These are phyloP conservation scores for Epizoanthus scotinus DNA, from an alignment of 92 coral and sea anemone genomes.

Conservation along the genomic window DNA sequence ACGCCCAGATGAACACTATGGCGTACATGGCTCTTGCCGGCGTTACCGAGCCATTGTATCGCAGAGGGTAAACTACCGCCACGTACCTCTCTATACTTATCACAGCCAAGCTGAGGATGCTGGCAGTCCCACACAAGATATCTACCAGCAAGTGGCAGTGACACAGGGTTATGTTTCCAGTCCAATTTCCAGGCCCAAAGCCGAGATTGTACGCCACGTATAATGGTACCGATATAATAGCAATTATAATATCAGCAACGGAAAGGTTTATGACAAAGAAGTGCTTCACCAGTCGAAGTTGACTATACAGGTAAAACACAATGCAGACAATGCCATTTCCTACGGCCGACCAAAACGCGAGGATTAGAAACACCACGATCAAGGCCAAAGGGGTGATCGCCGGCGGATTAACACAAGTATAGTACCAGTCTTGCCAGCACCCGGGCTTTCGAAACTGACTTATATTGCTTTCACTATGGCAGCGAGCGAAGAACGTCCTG, in stretches of 20 bases:
- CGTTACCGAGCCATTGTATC: slow-evolving; percentile 73
- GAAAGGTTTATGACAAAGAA: slow-evolving; percentile 90
- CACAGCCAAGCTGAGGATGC: slow-evolving; percentile 77
- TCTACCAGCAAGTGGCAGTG: slow-evolving; percentile 76
- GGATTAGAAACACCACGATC: slow-evolving; percentile 56
- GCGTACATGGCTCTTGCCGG: slow-evolving; percentile 61
- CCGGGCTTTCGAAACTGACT: slow-evolving; percentile 5
- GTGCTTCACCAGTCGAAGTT: slow-evolving; percentile 83
- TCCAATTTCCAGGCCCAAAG: slow-evolving; percentile 39
- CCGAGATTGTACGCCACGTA: slow-evolving; percentile 62
- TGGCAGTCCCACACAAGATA: slow-evolving; percentile 81
- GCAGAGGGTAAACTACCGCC: slow-evolving; percentile 82
- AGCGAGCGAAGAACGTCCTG: slow-evolving; percentile 18
- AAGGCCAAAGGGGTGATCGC: slow-evolving; percentile 17
- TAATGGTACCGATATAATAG: slow-evolving; percentile 69
- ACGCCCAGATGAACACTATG: slow-evolving; percentile 76
- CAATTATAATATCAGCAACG: slow-evolving; percentile 78
- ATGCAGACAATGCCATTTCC: slow-evolving; percentile 82
- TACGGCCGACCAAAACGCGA: slow-evolving; percentile 68
- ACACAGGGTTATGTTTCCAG: slow-evolving; percentile 46
- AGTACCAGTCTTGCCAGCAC: slow-evolving; percentile 72
- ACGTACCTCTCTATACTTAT: slow-evolving; percentile 90
- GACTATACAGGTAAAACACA: slow-evolving; percentile 71
- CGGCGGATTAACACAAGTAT: slow-evolving; percentile 37
- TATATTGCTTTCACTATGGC: slow-evolving; percentile 27